phyloP scores from a whole-genome alignment of 2,113 vertebrate species.

The Catharus bicknelli region DNA sequence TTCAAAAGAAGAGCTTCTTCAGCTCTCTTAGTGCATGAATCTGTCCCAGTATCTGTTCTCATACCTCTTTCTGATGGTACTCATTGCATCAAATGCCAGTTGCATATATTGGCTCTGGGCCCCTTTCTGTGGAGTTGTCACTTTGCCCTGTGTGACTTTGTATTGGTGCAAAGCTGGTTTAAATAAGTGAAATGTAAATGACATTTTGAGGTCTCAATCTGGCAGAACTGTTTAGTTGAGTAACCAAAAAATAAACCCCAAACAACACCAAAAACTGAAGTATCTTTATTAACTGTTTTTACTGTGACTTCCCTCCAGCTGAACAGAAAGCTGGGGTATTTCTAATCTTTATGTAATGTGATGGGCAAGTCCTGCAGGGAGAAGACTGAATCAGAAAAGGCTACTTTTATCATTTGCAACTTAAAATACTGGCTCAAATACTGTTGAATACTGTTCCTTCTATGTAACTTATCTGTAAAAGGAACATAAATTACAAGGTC shows the following conservation, averaged over 20 bases:
- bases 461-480: neutral
- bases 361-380: neutral
- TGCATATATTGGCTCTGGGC: rapidly evolving
- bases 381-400: neutral
- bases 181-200: neutral
- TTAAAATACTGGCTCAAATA: neutral
- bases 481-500: neutral
- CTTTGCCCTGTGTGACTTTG: neutral
- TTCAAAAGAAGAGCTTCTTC: neutral
- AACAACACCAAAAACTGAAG: neutral
- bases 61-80: neutral
- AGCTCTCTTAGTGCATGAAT: neutral
- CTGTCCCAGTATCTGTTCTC: neutral
- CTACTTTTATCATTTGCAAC: neutral
- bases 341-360: neutral
- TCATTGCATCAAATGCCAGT: neutral
- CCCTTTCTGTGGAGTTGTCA: neutral
- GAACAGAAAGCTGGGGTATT: neutral
- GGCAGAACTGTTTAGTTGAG: neutral
- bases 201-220: neutral
- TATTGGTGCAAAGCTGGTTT: neutral
- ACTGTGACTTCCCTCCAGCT: neutral
- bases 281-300: neutral
- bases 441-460: neutral
- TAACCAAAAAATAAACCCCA: rapidly evolving